These are phyloP conservation scores for Phoenicopterus ruber DNA, from an alignment of 2,113 vertebrate species.

Conservation along the genomic window DNA sequence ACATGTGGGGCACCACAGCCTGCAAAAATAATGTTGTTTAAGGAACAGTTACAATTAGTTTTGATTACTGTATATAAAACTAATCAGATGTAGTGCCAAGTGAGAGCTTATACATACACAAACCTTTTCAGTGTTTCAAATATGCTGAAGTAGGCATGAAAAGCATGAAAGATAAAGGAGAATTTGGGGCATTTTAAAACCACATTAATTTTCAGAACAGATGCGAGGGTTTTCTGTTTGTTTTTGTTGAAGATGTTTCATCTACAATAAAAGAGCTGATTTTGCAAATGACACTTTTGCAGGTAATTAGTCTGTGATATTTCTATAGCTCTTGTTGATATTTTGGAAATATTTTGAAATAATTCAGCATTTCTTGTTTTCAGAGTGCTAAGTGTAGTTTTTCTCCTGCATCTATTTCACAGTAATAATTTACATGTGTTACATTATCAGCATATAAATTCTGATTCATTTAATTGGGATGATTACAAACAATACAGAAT, in stretches of 20 bases:
- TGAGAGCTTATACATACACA: not conserved
- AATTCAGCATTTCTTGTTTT: slow-evolving; percentile 23
- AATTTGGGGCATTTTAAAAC: not conserved
- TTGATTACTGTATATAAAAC: not conserved
- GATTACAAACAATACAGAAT: not conserved
- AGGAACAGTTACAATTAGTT: not conserved
- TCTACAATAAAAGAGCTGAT: not conserved
- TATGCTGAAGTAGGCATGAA: not conserved
- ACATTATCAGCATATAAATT: not conserved
- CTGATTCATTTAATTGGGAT: not conserved
- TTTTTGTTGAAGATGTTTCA: not conserved
- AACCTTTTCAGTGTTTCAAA: slow-evolving; percentile 11
- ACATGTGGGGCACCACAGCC: not conserved
- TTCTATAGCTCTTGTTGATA: not conserved
- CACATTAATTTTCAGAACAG: not conserved
- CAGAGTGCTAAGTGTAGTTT: not conserved
- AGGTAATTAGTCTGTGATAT: slow-evolving; percentile 31
- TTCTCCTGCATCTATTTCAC: not conserved
- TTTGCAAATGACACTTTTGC: not conserved
- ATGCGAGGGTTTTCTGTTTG: not conserved
- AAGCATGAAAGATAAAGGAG: not conserved
- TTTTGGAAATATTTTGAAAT: slow-evolving; percentile 41
- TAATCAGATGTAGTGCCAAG: not conserved
- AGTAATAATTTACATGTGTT: not conserved
- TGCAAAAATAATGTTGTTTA: not conserved